A percentile compares a stretch with the other conserved stretches of the same genome.
Evolutionary conservation across 2,888 invertebrate genomes (phyloP).

Genomic region (Heliconius ethilla): DNA sequence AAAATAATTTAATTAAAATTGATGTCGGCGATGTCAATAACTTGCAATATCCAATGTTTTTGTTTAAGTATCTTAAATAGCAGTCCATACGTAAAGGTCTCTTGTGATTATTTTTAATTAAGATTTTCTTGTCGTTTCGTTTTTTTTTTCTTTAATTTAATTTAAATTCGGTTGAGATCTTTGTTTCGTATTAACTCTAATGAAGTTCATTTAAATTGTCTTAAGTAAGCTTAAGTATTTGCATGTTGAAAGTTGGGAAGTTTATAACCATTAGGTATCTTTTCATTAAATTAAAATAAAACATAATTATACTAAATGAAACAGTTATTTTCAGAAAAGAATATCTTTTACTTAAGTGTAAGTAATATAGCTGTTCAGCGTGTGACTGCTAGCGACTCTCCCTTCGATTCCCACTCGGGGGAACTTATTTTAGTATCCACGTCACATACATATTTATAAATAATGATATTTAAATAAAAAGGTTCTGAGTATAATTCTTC

Average conservation of each 20-base stretch:
- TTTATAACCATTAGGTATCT: not conserved
- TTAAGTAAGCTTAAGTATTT: not conserved
- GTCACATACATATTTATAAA: too few relatives aligned
- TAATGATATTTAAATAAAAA: too few relatives aligned
- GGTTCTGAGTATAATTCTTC: too few relatives aligned
- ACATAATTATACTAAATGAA: not conserved
- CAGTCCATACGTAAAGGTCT: not conserved
- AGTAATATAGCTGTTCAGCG: not conserved
- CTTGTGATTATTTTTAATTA: constrained; percentile 13
- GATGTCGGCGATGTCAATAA: not conserved
- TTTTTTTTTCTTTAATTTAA: not conserved
- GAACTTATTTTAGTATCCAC: too few relatives aligned
- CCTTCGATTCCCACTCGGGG: not conserved
- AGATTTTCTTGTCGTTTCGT: not conserved
- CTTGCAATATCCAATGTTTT: not conserved
- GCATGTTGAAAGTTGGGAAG: not conserved
- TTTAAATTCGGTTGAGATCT: not conserved
- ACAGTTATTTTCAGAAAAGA: not conserved
- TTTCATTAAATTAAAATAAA: not conserved
- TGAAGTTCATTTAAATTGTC: not conserved
- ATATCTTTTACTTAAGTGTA: not conserved
- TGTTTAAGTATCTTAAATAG: constrained; percentile 12
- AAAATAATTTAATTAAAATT: constrained; percentile 4
- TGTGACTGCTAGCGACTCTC: not conserved
- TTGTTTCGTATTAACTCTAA: not conserved